Percentiles rank a stretch among this genome's conserved stretches.
Conservation (phyloP, 1,140 invertebrate genomes). For the Zaprionus camerounensis region DNA sequence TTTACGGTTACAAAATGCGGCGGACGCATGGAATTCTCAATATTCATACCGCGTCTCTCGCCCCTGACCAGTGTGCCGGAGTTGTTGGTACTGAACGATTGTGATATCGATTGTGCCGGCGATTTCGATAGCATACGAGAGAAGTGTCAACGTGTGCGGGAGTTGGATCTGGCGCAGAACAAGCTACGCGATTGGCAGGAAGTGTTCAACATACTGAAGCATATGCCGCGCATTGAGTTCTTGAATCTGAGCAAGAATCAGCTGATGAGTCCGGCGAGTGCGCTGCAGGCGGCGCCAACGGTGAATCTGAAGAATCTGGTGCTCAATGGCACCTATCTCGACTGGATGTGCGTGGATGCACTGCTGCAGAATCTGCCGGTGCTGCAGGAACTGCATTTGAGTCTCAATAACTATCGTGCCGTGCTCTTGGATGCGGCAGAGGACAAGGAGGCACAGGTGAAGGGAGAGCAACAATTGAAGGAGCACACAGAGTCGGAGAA, state of each 20-base stretch:
- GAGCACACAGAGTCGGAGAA: slow-evolving; percentile 22
- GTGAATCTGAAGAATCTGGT: slow-evolving; percentile 91
- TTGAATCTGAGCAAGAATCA: slow-evolving; percentile 96
- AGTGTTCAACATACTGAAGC: slow-evolving; percentile 92
- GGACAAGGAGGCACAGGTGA: slow-evolving; percentile 27
- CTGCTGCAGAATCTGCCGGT: slow-evolving; percentile 90
- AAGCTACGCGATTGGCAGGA: slow-evolving; percentile 93
- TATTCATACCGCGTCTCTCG: slow-evolving; percentile 92
- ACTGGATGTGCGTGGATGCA: slow-evolving; percentile 92
- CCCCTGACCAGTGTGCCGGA: slow-evolving; percentile 91
- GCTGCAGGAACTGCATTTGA: slow-evolving; percentile 95
- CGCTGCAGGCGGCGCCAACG: slow-evolving; percentile 83
- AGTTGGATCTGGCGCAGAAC: slow-evolving; percentile 96
- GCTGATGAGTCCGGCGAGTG: slow-evolving; percentile 87
- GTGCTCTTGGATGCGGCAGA: slow-evolving; percentile 85
- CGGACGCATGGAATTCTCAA: slow-evolving; percentile 86
- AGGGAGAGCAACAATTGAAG: background rate
- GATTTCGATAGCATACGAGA: slow-evolving; percentile 90
- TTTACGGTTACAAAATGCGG: slow-evolving; percentile 76
- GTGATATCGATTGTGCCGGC: slow-evolving; percentile 94
- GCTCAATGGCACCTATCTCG: slow-evolving; percentile 93
- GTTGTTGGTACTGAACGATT: slow-evolving; percentile 94
- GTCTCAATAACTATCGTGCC: slow-evolving; percentile 92
- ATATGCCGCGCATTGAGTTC: slow-evolving; percentile 94
- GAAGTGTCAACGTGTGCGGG: slow-evolving; percentile 93